Conservation (phyloP, 2,797 vertebrate genomes). For the Hafferia zeledoni region DNA sequence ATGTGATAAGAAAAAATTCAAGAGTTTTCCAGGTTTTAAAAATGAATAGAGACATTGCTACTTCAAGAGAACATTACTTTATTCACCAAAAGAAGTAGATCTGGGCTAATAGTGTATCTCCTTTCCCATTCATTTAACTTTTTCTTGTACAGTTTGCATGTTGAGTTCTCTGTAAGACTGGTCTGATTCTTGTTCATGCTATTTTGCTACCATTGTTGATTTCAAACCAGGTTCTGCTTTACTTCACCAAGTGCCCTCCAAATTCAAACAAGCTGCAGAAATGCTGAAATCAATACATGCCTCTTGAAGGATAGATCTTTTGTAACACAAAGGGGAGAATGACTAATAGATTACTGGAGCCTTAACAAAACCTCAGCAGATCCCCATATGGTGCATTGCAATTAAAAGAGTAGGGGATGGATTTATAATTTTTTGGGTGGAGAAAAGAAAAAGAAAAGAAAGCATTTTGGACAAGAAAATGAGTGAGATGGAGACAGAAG, state of each 20-base stretch:
- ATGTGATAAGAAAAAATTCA: neutral
- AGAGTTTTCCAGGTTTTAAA: neutral
- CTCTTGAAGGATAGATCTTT: slow-evolving; percentile 66
- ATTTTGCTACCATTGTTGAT: slow-evolving; percentile 7
- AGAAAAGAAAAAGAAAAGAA: slow-evolving; percentile 18
- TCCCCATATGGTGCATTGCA: slow-evolving; percentile 72
- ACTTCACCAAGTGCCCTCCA: slow-evolving; percentile 34
- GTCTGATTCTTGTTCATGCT: neutral
- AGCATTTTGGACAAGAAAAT: slow-evolving; percentile 65
- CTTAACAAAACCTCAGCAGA: slow-evolving; percentile 70
- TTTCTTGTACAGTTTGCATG: neutral
- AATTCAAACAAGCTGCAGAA: slow-evolving; percentile 61
- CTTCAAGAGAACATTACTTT: neutral
- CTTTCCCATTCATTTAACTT: neutral
- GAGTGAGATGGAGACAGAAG: slow-evolving; percentile 68
- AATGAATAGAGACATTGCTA: neutral
- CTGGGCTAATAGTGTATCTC: neutral
- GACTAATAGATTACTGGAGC: slow-evolving; percentile 60
- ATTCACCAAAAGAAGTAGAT: neutral
- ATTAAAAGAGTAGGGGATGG: slow-evolving; percentile 65
- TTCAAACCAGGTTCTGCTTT: slow-evolving; percentile 39
- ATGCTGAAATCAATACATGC: slow-evolving; percentile 64
- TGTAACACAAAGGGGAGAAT: slow-evolving; percentile 62
- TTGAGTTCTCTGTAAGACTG: neutral
- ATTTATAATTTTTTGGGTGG: slow-evolving; percentile 67